Conservation (phyloP, 2,888 invertebrate genomes). For the Megalurothrips usitatus region DNA sequence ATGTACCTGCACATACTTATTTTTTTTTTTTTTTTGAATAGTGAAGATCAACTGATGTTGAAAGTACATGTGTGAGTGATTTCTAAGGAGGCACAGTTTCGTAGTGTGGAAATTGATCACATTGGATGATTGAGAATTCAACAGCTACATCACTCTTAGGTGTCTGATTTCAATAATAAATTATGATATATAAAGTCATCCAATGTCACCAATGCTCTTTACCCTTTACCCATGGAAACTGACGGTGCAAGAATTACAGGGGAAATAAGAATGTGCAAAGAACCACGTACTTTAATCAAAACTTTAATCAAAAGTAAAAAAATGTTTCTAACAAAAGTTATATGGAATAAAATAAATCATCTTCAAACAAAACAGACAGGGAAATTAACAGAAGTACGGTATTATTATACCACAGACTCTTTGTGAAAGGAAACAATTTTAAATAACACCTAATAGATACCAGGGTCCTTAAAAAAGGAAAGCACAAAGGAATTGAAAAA, state of each 20-base stretch:
- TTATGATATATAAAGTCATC: too few species aligned
- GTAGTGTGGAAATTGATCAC: neutral
- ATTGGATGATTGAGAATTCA: neutral
- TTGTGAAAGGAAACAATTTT: neutral
- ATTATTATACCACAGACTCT: neutral
- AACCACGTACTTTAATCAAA: too few species aligned
- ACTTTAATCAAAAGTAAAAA: too few species aligned
- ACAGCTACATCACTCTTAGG: neutral
- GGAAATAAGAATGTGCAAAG: too few species aligned
- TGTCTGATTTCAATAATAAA: neutral
- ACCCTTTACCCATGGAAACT: too few species aligned
- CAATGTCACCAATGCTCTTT: too few species aligned
- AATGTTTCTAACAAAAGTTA: neutral
- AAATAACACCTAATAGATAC: neutral
- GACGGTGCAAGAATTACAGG: too few species aligned
- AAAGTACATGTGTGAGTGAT: neutral
- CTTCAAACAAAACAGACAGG: neutral
- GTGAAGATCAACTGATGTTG: neutral
- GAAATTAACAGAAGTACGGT: neutral
- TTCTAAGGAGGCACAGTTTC: neutral
- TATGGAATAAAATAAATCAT: neutral
- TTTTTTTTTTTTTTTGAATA: neutral
- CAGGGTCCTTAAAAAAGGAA: neutral
- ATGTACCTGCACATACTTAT: constrained; percentile 7
- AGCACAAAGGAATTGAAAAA: too few species aligned